phyloP scores from a whole-genome alignment of 2,888 invertebrate species.

The Arrhopalites spinosus region DNA sequence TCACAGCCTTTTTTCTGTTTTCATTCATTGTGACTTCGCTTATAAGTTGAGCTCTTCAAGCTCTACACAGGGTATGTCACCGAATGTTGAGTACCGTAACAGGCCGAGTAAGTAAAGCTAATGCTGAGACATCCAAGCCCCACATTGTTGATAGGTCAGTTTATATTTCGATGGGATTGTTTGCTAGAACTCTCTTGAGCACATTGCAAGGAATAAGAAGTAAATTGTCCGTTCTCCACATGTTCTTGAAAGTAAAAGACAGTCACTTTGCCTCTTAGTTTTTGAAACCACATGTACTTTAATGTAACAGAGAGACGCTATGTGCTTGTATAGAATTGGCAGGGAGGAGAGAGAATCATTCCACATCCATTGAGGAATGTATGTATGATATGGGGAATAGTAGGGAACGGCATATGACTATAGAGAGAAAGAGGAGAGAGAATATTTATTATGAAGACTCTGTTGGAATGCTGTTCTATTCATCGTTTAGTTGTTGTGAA shows the following conservation, averaged over 20 bases:
- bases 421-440: neutral
- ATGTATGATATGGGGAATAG: neutral
- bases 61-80: neutral
- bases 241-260: too few relatives aligned
- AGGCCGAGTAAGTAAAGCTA: neutral
- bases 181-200: too few relatives aligned
- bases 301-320: too few relatives aligned
- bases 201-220: too few relatives aligned
- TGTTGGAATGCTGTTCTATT: constrained; percentile 38
- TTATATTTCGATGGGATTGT: constrained; percentile 10
- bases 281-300: too few relatives aligned
- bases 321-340: too few relatives aligned
- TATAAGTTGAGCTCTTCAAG: constrained; percentile 2
- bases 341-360: neutral
- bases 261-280: too few relatives aligned
- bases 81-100: neutral
- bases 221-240: too few relatives aligned
- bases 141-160: constrained; percentile 40
- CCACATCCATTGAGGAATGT: neutral
- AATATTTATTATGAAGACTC: constrained; percentile 23
- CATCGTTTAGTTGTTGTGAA: constrained; percentile 18
- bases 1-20: constrained; percentile 17
- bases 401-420: too few relatives aligned
- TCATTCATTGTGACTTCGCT: constrained; percentile 28
- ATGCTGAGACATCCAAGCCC: too few relatives aligned